Conservation (phyloP, 2,888 invertebrate species). For the Axea sp. region DNA sequence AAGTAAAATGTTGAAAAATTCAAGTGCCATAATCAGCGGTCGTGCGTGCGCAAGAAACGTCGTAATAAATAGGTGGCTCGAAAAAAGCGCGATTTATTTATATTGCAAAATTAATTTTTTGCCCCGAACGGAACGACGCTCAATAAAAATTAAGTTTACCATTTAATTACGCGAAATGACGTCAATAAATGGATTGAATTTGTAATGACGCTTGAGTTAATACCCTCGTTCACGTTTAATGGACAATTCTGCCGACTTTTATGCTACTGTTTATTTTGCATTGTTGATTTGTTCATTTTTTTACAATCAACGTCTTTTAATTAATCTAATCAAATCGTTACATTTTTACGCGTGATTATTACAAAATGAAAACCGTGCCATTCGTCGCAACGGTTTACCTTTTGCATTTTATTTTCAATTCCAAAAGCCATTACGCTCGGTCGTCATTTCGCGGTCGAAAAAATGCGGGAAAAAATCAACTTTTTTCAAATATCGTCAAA, state of each 20-base stretch:
- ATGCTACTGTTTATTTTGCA: slow-evolving; percentile 1
- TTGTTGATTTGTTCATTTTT: slow-evolving; percentile 10
- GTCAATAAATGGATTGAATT: slow-evolving; percentile 51
- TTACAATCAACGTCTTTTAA: slow-evolving; percentile 2
- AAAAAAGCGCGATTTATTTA: slow-evolving; percentile 24
- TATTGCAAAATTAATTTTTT: slow-evolving; percentile 43
- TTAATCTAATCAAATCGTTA: not conserved
- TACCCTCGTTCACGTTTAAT: slow-evolving; percentile 40
- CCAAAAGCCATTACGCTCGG: no score
- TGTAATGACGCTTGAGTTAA: slow-evolving; percentile 33
- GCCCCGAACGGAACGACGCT: not conserved
- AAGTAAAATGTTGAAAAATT: slow-evolving; percentile 33
- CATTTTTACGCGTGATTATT: no score
- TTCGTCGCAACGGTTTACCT: no score
- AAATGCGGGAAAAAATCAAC: no score
- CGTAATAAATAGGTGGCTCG: slow-evolving; percentile 17
- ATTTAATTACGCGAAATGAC: slow-evolving; percentile 38
- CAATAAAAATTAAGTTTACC: slow-evolving; percentile 41
- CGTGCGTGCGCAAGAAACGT: slow-evolving; percentile 20
- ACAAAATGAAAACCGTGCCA: no score
- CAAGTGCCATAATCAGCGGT: slow-evolving; percentile 17
- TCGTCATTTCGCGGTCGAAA: no score
- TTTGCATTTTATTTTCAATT: no score
- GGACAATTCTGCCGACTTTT: slow-evolving; percentile 30
- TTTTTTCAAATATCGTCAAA: no score